phyloP scores from a whole-genome alignment of 1,140 invertebrate species.

The Philotrypesis tridentata region DNA sequence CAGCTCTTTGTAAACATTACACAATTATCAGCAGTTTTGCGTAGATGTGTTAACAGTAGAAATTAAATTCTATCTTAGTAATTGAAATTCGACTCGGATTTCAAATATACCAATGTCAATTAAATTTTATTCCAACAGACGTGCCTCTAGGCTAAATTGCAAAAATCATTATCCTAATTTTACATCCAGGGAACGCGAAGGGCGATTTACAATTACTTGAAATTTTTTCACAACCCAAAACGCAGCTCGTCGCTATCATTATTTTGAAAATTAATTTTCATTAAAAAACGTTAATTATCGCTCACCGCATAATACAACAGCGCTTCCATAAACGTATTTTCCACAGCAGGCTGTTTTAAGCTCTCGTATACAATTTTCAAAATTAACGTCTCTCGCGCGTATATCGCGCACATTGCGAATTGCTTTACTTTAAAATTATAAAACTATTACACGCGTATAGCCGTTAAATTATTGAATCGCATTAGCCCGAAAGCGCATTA shows the following conservation, averaged over 20 bases:
- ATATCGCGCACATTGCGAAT: not conserved
- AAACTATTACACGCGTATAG: not conserved
- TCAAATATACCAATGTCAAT: too few species aligned
- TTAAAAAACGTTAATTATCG: constrained; percentile 37
- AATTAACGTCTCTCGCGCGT: constrained; percentile 5
- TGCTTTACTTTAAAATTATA: not conserved
- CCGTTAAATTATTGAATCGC: too few species aligned
- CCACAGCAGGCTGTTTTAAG: not conserved
- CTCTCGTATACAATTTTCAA: constrained; percentile 9
- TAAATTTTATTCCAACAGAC: too few species aligned
- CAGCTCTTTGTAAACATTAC: too few species aligned
- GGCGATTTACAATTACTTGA: not conserved
- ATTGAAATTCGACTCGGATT: too few species aligned
- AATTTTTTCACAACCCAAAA: constrained; percentile 9
- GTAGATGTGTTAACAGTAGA: not conserved
- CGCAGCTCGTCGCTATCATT: not conserved
- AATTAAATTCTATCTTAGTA: not conserved
- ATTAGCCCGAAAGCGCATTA: too few species aligned
- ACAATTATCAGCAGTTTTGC: too few species aligned
- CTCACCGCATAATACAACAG: not conserved
- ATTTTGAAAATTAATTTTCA: constrained; percentile 27
- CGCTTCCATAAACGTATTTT: constrained; percentile 1
- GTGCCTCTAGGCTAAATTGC: too few species aligned
- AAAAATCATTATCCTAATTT: too few species aligned
- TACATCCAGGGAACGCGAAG: too few species aligned